A percentile compares a stretch with the other conserved stretches of the same genome.
Evolutionary conservation across 2,888 invertebrate genomes (phyloP).

Genomic region (Lingula anatina): DNA sequence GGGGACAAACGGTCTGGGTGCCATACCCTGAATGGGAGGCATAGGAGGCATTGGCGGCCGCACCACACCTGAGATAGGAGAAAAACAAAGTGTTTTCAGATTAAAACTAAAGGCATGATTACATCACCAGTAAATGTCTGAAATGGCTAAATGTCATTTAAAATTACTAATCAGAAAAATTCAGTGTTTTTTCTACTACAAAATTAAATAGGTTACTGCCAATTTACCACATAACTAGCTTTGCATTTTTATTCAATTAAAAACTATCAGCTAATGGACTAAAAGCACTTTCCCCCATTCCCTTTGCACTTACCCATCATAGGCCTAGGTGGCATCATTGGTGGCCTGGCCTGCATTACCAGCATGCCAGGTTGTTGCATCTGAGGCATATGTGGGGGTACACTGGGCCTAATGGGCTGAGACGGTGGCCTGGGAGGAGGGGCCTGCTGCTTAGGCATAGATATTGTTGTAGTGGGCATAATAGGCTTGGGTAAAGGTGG

Average conservation of each 20-base stretch:
- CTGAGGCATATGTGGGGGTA: constrained; percentile 20
- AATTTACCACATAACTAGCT: no score
- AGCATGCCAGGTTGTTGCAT: constrained; percentile 24
- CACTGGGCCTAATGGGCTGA: neutral
- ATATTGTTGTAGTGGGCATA: constrained; percentile 20
- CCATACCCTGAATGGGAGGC: constrained; percentile 8
- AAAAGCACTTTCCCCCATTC: no score
- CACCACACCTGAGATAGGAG: no score
- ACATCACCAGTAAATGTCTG: neutral
- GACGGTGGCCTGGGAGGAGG: constrained; percentile 37
- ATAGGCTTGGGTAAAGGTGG: constrained; percentile 13
- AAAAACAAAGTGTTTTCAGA: no score
- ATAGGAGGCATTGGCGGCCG: constrained; percentile 5
- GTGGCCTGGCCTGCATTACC: constrained; percentile 36
- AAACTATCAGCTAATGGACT: no score
- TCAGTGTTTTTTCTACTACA: no score
- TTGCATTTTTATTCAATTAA: no score
- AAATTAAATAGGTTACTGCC: no score
- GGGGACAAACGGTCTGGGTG: constrained; percentile 4
- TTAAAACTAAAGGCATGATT: no score
- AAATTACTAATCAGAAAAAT: no score
- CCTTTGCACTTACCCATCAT: neutral
- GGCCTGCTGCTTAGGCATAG: constrained; percentile 24
- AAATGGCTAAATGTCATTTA: no score
- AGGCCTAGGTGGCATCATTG: constrained; percentile 25